Conservation (phyloP, 2,113 vertebrate genomes). For the Ptilorrhoa leucosticta region DNA sequence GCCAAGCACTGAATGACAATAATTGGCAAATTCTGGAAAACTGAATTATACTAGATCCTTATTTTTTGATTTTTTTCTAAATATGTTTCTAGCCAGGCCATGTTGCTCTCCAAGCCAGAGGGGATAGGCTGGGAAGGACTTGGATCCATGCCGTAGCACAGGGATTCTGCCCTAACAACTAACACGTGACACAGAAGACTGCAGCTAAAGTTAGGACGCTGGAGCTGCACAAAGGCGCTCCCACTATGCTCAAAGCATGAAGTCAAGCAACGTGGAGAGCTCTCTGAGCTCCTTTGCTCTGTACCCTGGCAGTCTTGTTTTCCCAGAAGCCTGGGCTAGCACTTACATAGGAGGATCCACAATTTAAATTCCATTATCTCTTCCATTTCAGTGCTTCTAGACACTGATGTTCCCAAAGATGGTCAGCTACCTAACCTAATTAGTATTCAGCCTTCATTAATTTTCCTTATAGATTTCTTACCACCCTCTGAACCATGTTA, state of each 20-base stretch:
- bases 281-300: neutral
- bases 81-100: neutral
- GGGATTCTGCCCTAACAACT: neutral
- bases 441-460: neutral
- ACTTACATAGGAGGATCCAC: neutral
- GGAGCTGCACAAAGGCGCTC: neutral
- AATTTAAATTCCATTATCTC: neutral
- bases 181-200: neutral
- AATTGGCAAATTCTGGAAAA: neutral
- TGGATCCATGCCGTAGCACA: neutral
- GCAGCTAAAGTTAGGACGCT: neutral
- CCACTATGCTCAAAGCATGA: neutral
- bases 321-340: neutral
- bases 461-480: neutral
- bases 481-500: neutral
- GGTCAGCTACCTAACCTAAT: neutral
- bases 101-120: neutral
- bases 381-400: neutral
- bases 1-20: neutral
- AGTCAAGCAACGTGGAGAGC: rapidly evolving
- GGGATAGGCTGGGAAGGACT: neutral
- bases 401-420: neutral
- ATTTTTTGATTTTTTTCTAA: neutral
- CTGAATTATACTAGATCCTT: neutral
- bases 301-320: neutral